A percentile compares a stretch with the other conserved stretches of the same genome.
Conservation (phyloP, 2,888 invertebrate species). For the Xylota sylvarum region DNA sequence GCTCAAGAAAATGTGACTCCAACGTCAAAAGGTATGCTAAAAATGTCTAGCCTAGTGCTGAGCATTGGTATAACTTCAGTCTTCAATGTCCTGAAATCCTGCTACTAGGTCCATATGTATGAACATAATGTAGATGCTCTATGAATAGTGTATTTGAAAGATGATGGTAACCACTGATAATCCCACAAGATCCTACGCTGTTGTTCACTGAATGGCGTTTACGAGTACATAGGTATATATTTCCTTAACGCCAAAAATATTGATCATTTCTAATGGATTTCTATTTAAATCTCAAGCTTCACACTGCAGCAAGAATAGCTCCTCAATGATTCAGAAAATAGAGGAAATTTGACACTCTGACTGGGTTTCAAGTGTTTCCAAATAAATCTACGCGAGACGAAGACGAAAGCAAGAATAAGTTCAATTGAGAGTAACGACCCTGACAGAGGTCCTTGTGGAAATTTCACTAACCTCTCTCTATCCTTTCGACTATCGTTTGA, state of each 20-base stretch:
- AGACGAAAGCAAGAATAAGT: background rate
- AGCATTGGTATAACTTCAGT: too few relatives aligned
- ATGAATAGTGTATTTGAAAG: too few relatives aligned
- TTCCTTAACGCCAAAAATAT: background rate
- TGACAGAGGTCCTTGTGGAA: slow-evolving; percentile 14
- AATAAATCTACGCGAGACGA: background rate
- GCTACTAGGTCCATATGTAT: too few relatives aligned
- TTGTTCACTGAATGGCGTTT: too few relatives aligned
- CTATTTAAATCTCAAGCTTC: slow-evolving; percentile 27
- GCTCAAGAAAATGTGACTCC: too few relatives aligned
- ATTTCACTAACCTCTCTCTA: background rate
- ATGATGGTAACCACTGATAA: too few relatives aligned
- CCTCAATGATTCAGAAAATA: slow-evolving; percentile 12
- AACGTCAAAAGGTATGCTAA: too few relatives aligned
- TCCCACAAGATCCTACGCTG: too few relatives aligned
- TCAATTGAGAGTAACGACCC: slow-evolving; percentile 11
- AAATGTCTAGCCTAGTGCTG: too few relatives aligned
- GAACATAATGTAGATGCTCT: too few relatives aligned
- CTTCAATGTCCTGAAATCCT: too few relatives aligned
- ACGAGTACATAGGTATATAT: too few relatives aligned
- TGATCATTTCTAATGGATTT: slow-evolving; percentile 23
- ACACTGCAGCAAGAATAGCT: background rate
- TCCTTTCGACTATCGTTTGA: slow-evolving; percentile 43
- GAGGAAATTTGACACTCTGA: slow-evolving; percentile 46
- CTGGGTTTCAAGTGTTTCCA: slow-evolving; percentile 2